Conservation (phyloP, 2,113 vertebrate genomes). For the Halcyon senegalensis region DNA sequence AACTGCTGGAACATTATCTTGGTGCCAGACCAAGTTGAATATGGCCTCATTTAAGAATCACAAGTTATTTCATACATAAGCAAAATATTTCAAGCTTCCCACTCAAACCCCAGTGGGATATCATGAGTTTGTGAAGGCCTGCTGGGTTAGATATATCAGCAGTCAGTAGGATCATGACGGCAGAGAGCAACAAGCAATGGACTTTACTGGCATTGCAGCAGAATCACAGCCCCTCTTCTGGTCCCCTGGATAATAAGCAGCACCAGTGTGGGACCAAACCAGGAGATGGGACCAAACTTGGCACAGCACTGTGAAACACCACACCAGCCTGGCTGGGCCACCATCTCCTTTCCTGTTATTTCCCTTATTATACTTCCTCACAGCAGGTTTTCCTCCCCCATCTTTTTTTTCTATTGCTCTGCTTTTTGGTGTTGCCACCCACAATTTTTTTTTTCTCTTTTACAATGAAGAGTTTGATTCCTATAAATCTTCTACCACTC, state of each 20-base stretch:
- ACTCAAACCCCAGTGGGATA: background rate
- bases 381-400: background rate
- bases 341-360: background rate
- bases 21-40: background rate
- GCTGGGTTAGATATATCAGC: background rate
- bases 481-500: constrained; percentile 17
- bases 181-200: background rate
- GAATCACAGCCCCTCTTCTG: background rate
- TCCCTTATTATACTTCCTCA: background rate
- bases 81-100: background rate
- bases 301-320: background rate
- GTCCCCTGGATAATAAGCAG: background rate
- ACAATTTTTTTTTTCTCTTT: background rate
- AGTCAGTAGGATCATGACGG: background rate
- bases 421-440: background rate
- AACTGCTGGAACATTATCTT: background rate
- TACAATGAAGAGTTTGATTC: background rate
- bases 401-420: background rate
- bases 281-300: background rate
- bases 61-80: background rate
- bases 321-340: background rate
- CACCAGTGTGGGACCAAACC: background rate
- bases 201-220: background rate
- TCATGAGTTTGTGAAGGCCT: background rate
- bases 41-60: background rate